phyloP scores from a whole-genome alignment of 2,113 vertebrate species.

The Cinclus mexicanus region DNA sequence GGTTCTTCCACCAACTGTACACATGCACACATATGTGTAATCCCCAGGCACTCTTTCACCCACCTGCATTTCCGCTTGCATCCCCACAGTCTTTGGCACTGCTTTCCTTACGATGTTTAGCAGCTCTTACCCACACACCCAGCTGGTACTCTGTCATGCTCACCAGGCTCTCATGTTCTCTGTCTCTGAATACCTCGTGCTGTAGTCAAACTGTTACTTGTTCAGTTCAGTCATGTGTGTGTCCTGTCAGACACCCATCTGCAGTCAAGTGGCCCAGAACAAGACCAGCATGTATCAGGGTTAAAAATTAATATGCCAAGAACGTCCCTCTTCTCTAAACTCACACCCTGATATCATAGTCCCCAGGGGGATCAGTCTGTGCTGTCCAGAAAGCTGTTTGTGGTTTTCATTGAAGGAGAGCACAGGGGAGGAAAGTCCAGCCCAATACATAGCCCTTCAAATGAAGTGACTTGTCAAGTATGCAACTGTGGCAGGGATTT shows the following conservation, averaged over 20 bases:
- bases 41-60: background rate
- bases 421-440: constrained; percentile 26
- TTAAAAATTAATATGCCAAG: background rate
- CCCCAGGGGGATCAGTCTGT: background rate
- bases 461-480: constrained; percentile 80
- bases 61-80: background rate
- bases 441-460: constrained; percentile 62
- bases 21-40: rapidly evolving
- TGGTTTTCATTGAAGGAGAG: constrained; percentile 57
- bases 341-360: background rate
- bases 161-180: background rate
- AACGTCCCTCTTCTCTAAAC: background rate
- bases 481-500: constrained; percentile 68
- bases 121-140: background rate
- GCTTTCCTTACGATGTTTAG: rapidly evolving
- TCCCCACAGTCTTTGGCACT: background rate
- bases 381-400: constrained; percentile 18
- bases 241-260: background rate
- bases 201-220: background rate
- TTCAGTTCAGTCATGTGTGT: background rate
- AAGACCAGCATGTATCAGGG: background rate
- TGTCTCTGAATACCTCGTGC: background rate
- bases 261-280: background rate
- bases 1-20: background rate
- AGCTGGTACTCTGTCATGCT: rapidly evolving